phyloP scores from a whole-genome alignment of 2,888 invertebrate species.

The Bhutanitis thaidina region DNA sequence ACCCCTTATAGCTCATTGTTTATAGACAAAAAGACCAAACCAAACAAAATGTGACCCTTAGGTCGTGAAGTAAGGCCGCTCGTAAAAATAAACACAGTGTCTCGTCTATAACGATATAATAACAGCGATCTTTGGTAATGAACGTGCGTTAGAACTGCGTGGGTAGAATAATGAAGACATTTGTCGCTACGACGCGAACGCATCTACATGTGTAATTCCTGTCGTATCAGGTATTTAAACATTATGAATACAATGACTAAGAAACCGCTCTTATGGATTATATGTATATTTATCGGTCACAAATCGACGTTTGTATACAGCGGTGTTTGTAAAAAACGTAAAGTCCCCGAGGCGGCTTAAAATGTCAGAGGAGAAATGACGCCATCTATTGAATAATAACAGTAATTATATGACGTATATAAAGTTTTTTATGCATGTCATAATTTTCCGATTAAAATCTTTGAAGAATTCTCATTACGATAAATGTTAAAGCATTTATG shows the following conservation, averaged over 20 bases:
- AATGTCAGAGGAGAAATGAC: slow-evolving; percentile 3
- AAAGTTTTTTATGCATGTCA: not conserved
- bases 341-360: not conserved
- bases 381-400: not conserved
- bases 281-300: not conserved
- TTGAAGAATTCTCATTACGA: not conserved
- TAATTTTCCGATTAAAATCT: not conserved
- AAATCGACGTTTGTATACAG: slow-evolving; percentile 4
- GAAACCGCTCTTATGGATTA: not conserved
- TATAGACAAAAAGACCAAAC: slow-evolving; percentile 4
- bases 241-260: slow-evolving; percentile 21
- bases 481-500: no score
- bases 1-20: not conserved
- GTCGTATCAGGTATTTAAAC: slow-evolving; percentile 9
- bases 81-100: slow-evolving; percentile 21
- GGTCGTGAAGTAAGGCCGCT: slow-evolving; percentile 1
- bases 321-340: not conserved
- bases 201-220: slow-evolving; percentile 11
- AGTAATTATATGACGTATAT: not conserved
- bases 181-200: slow-evolving; percentile 38
- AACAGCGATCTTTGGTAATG: slow-evolving; percentile 24
- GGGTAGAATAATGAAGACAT: slow-evolving; percentile 68
- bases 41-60: slow-evolving; percentile 4
- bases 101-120: slow-evolving; percentile 25
- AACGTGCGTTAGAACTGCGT: slow-evolving; percentile 36